Evolutionary conservation across 2,113 vertebrate species (phyloP).

Genomic region (Chrysochloris asiatica): DNA sequence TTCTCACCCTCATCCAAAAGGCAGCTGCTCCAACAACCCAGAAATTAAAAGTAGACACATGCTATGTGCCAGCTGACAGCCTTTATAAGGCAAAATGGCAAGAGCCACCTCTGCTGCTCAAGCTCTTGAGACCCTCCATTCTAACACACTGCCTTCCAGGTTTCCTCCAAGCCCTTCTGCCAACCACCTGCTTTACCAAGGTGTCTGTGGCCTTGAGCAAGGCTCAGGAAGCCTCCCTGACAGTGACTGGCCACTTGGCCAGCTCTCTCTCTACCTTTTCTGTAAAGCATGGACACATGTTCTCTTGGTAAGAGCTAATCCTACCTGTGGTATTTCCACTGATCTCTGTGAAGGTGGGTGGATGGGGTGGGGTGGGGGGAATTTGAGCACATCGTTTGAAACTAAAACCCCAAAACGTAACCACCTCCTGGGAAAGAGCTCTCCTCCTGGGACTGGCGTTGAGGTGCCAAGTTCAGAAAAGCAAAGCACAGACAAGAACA

Average conservation of each 20-base stretch:
- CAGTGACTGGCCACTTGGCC: too few species aligned
- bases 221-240: too few species aligned
- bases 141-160: background rate
- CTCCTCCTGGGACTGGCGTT: background rate
- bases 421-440: background rate
- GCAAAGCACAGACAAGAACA: background rate
- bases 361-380: too few species aligned
- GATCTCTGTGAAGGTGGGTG: background rate
- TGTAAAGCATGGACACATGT: background rate
- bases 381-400: background rate
- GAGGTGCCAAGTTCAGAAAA: background rate
- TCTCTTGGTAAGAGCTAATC: background rate
- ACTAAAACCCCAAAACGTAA: constrained; percentile 12
- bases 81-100: constrained; percentile 21
- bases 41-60: background rate
- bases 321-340: constrained; percentile 7
- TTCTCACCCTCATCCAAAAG: background rate
- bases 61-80: background rate
- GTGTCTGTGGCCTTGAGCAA: rapidly evolving
- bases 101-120: background rate
- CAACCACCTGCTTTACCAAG: rapidly evolving
- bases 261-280: background rate
- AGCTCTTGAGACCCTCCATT: background rate
- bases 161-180: rapidly evolving
- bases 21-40: background rate